phyloP scores from a whole-genome alignment of 2,113 vertebrate genomes.

The Symphodus melops region DNA sequence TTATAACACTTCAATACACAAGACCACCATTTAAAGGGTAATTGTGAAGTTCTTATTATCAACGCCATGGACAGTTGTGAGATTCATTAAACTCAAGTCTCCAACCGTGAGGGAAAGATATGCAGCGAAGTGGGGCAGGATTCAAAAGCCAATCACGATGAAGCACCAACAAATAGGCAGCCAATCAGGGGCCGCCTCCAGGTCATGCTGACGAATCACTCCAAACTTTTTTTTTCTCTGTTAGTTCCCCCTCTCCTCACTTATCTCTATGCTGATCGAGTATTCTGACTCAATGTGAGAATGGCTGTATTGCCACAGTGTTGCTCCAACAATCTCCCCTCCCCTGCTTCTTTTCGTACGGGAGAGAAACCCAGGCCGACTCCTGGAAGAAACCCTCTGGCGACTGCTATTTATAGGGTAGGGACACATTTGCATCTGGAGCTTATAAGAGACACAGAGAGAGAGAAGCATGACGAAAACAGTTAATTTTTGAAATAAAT shows the following conservation, averaged over 20 bases:
- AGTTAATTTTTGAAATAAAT: conserved; percentile 72
- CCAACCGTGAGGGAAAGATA: conserved; percentile 57
- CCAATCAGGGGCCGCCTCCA: conserved; percentile 62
- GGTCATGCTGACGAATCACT: conserved; percentile 73
- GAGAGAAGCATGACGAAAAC: conserved; percentile 62
- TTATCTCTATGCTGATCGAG: conserved; percentile 73
- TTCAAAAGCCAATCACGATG: conserved; percentile 56
- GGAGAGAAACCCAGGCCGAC: conserved; percentile 70
- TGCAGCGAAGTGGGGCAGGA: conserved; percentile 68
- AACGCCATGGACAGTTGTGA: conserved; percentile 59
- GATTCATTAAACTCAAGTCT: conserved; percentile 71
- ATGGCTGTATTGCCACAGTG: conserved; percentile 58
- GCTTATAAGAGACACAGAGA: conserved; percentile 67
- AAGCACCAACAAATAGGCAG: conserved; percentile 28
- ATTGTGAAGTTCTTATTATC: conserved; percentile 70
- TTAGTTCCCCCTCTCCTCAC: conserved; percentile 31
- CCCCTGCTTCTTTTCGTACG: conserved; percentile 73
- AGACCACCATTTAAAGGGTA: conserved; percentile 59
- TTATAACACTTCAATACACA: conserved; percentile 53
- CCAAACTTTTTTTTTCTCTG: conserved; percentile 44
- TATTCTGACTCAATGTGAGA: conserved; percentile 63
- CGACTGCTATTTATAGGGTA: conserved; percentile 79
- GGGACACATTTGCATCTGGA: conserved; percentile 80
- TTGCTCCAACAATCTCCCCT: conserved; percentile 60
- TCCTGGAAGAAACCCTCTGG: conserved; percentile 81